Evolutionary conservation across 2,888 invertebrate species (phyloP).

Genomic region (Phragmatobia fuliginosa): DNA sequence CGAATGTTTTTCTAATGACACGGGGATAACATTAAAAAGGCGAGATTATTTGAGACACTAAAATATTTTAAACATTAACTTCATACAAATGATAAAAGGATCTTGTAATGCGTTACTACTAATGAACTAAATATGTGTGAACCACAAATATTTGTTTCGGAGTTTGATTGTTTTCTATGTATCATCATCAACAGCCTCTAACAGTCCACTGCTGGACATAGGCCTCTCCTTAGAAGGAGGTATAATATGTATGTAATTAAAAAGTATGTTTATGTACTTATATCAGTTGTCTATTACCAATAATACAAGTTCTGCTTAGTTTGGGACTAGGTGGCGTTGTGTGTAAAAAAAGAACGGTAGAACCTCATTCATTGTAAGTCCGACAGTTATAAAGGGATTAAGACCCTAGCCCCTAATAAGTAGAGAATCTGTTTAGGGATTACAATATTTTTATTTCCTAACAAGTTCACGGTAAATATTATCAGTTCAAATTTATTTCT

Average conservation of each 20-base stretch:
- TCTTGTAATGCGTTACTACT: neutral
- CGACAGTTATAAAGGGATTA: neutral
- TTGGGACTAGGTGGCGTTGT: too few relatives aligned
- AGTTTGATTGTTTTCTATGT: too few relatives aligned
- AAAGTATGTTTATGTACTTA: too few relatives aligned
- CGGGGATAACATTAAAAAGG: slow-evolving; percentile 19
- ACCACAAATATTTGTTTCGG: too few relatives aligned
- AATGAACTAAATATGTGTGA: too few relatives aligned
- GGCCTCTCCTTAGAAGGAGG: too few relatives aligned
- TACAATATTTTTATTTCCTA: neutral
- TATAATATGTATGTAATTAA: too few relatives aligned
- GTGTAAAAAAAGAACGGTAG: too few relatives aligned
- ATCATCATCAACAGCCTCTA: too few relatives aligned
- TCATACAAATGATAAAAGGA: slow-evolving; percentile 4
- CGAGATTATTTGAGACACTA: slow-evolving; percentile 21
- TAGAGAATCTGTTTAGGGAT: neutral
- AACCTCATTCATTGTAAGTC: neutral
- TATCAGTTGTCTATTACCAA: too few relatives aligned
- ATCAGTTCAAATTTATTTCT: neutral
- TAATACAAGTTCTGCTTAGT: too few relatives aligned
- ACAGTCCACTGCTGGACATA: too few relatives aligned
- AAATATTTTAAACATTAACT: slow-evolving; percentile 18
- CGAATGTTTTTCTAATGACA: slow-evolving; percentile 10
- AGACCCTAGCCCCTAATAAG: neutral
- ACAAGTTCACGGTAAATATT: neutral